phyloP scores from a whole-genome alignment of 2,797 vertebrate species.

The Sebastes aleutianus region DNA sequence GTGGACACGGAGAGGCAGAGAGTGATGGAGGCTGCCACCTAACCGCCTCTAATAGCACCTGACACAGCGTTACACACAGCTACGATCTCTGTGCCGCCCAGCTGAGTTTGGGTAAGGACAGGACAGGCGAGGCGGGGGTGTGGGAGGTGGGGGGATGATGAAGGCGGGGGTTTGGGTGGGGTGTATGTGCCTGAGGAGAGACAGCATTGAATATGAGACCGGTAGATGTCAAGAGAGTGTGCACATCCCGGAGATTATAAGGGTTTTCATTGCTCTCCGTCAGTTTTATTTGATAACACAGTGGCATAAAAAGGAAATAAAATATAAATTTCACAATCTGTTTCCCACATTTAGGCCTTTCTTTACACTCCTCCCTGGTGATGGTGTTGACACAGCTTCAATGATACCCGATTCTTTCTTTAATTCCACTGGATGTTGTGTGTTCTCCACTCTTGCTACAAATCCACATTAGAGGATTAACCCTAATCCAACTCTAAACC shows the following conservation, averaged over 20 bases:
- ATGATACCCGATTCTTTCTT: slow-evolving; percentile 1
- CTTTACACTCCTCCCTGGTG: neutral
- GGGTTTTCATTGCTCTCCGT: slow-evolving; percentile 5
- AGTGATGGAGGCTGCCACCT: slow-evolving; percentile 83
- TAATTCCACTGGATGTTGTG: slow-evolving; percentile 34
- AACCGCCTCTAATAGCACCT: slow-evolving; percentile 82
- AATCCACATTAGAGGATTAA: slow-evolving; percentile 59
- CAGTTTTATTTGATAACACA: slow-evolving; percentile 27
- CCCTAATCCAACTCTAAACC: slow-evolving; percentile 43
- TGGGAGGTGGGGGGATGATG: neutral
- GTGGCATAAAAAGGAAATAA: neutral
- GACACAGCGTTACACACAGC: slow-evolving; percentile 80
- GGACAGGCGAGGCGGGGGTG: slow-evolving; percentile 40
- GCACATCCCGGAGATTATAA: slow-evolving; percentile 16
- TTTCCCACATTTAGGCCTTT: slow-evolving; percentile 2
- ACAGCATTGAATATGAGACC: slow-evolving; percentile 38
- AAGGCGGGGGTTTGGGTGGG: slow-evolving; percentile 26
- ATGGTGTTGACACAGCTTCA: slow-evolving; percentile 23
- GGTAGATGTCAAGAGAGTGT: slow-evolving; percentile 24
- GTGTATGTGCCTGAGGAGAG: slow-evolving; percentile 44
- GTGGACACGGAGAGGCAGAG: slow-evolving; percentile 79
- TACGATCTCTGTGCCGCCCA: slow-evolving; percentile 74
- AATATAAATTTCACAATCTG: neutral
- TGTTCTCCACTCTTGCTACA: slow-evolving; percentile 38
- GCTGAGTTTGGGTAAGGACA: slow-evolving; percentile 75